Evolutionary conservation across 2,797 vertebrate genomes (phyloP).

Genomic region (Syncerus caffer): DNA sequence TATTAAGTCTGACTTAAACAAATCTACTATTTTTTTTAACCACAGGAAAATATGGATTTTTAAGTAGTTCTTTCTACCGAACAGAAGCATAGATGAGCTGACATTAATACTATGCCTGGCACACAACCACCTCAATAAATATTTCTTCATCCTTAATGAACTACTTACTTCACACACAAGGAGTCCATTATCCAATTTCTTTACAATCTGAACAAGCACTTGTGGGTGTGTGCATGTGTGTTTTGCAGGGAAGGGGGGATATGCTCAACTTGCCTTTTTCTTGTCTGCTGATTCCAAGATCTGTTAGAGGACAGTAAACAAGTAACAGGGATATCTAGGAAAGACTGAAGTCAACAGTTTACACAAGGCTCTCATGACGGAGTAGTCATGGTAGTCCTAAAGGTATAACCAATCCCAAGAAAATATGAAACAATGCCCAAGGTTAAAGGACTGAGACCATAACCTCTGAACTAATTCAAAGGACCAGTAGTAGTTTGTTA

Average conservation of each 20-base stretch:
- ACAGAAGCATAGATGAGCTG: background rate
- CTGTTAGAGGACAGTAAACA: constrained; percentile 7
- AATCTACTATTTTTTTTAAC: background rate
- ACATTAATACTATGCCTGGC: background rate
- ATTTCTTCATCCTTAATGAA: constrained; percentile 2
- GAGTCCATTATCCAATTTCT: background rate
- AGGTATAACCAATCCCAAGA: background rate
- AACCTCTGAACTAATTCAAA: background rate
- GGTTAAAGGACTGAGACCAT: background rate
- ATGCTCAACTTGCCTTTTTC: background rate
- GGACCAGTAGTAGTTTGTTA: background rate
- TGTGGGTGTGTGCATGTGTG: background rate
- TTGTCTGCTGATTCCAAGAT: constrained; percentile 24
- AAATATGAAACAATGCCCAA: constrained; percentile 9
- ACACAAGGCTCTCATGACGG: background rate
- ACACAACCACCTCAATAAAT: background rate
- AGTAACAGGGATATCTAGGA: background rate
- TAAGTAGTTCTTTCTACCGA: background rate
- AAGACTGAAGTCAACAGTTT: background rate
- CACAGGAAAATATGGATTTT: constrained; percentile 20
- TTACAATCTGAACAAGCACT: background rate
- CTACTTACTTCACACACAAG: background rate
- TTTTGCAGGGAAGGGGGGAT: background rate
- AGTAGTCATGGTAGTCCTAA: background rate
- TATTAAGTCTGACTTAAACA: constrained; percentile 27